Evolutionary conservation across 2,888 invertebrate species (phyloP).

Genomic region (Pterostichus niger): DNA sequence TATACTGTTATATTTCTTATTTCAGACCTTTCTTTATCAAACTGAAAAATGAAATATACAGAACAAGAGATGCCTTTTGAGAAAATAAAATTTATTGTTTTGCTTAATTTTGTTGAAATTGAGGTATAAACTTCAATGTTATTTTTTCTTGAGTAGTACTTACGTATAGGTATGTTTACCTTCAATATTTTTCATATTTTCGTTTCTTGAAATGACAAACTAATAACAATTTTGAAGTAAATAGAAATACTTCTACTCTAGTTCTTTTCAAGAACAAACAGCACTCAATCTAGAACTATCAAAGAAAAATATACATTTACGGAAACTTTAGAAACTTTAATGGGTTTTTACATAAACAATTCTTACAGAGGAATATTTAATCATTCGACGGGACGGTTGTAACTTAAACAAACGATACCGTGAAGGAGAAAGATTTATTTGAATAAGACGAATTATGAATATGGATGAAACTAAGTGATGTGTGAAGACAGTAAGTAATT

Average conservation of each 20-base stretch:
- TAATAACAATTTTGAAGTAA: slow-evolving; percentile 13
- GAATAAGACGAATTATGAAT: too few relatives aligned
- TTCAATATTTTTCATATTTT: slow-evolving; percentile 18
- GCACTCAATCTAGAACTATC: too few relatives aligned
- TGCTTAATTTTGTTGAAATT: neutral
- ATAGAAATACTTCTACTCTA: neutral
- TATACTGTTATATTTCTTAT: slow-evolving; percentile 12
- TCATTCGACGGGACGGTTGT: too few relatives aligned
- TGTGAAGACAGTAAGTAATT: too few relatives aligned
- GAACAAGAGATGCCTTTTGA: neutral
- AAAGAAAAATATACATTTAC: too few relatives aligned
- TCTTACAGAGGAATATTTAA: too few relatives aligned
- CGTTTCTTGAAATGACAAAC: neutral
- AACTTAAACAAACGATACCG: too few relatives aligned
- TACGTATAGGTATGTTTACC: neutral
- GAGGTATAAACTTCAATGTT: slow-evolving; percentile 14
- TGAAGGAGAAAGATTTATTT: too few relatives aligned
- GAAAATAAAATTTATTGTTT: slow-evolving; percentile 1
- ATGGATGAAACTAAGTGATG: too few relatives aligned
- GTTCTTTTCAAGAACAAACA: neutral
- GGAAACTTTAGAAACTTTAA: too few relatives aligned
- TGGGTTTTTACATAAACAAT: too few relatives aligned
- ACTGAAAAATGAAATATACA: neutral
- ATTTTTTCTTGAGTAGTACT: neutral
- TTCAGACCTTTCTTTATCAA: neutral